Base-by-base conservation (phyloP, 2,113 vertebrate genomes). In the Myotis yumanensis region DNA sequence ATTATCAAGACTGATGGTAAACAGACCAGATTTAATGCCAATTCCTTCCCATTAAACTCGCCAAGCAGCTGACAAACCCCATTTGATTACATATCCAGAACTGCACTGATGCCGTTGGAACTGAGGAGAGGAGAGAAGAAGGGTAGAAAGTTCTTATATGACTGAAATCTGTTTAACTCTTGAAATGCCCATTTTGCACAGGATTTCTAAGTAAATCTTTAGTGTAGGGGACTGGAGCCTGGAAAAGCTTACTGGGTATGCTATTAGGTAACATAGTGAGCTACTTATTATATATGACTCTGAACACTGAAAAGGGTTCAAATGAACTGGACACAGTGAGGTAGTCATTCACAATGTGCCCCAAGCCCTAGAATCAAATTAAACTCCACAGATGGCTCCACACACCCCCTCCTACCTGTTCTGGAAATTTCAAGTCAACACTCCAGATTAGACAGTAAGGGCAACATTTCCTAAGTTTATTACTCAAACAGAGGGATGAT, bases 1-100 rank as follows among this genome's bases (percentile, higher is more conserved):
- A 97, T 90, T 84, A 95, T 82, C 71, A 69, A 96, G 90, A 92
- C 71, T 46, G 87, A 96, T 57, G 90, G 83, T 93, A 85, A 97
- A 89, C 37, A 72, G 86, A 57, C 46, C 48, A 79, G 37, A 94
- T 68, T 93, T 87, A 96, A 91, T 25, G 76, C 89, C 86, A 87
- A 90, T 93, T 76, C 84, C 69, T 69, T 87, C 83, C 90, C 71
- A 81, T 72, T 80, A 88, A 95, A 84, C 71, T 83, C 92, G 86
- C 91, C 71, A 95, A 86, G 72, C 81, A 95, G 73, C 89, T 93
- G 91, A 97, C 66, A 94, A 90, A 59, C 75, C 23, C 71, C 54
- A 46, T 76, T 25, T 96, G 87, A 94, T 96, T 91, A 76, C 84
- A 80, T 90, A 89, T 82, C 95, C 94, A 94, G 91, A 95, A 64